Base-by-base conservation (phyloP, 30 jellyfish, hydroid and myxozoan species). In the Calvadosia cruxmelitensis region DNA sequence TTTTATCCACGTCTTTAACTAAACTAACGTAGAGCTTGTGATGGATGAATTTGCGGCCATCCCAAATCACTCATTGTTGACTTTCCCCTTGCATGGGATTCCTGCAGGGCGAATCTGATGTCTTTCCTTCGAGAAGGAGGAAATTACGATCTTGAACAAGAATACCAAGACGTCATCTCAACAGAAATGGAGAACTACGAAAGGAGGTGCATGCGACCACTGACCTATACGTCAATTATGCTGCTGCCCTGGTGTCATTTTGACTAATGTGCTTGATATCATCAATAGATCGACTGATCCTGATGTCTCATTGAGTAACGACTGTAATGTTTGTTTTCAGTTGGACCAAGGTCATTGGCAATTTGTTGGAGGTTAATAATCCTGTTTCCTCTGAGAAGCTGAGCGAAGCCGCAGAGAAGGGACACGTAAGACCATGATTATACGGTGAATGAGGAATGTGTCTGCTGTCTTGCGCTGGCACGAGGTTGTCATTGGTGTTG, bases 381-480 rank as follows among this genome's bases (percentile, higher is more conserved):
- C 94, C 94, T 3, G 25, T 82, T 33, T 66, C 88, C 3, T 74
- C 71, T 12, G 98, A 89, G 33, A 89, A 81, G 71, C 61, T 71
- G 2, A 78, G 70, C 1, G 98, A 89, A 79, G 94, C 94, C 1
- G 66, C 82, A 32, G 83, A 78, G 52, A 76, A 67, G 66, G 95
- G 94, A 1, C 96, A 86, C 63, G 83, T 74, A 25, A 74, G 84
- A n/a, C n/a, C n/a, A n/a, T n/a, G n/a, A n/a, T n/a, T n/a, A n/a
- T n/a, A n/a, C n/a, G n/a, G n/a, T n/a, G n/a, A n/a, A n/a, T n/a
- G n/a, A n/a, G n/a, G n/a, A n/a, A n/a, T n/a, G n/a, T n/a, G n/a
- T n/a, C n/a, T n/a, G n/a, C n/a, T n/a, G n/a, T n/a, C n/a, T n/a
- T n/a, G n/a, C n/a, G n/a, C n/a, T n/a, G n/a, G n/a, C n/a, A n/a